Conservation (phyloP, 30 jellyfish, hydroid and myxozoan species). For the Turritopsis dohrnii region DNA sequence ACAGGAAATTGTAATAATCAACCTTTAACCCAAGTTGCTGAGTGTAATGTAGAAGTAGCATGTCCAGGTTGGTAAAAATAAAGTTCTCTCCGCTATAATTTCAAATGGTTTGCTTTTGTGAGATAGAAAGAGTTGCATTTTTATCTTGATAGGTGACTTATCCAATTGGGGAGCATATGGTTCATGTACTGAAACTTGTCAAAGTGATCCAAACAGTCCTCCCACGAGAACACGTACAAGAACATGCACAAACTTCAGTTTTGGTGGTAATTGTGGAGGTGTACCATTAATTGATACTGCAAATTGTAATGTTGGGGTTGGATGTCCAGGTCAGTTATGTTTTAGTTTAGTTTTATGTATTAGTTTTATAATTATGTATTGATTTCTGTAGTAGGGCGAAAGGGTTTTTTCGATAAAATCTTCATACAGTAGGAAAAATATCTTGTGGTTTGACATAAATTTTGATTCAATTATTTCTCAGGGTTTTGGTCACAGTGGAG, state of each 20-base stretch:
- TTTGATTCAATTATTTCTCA: not conserved
- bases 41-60: not conserved
- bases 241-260: not conserved
- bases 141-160: not conserved
- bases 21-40: too few relatives aligned
- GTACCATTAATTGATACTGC: not conserved
- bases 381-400: not conserved
- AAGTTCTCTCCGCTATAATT: not conserved
- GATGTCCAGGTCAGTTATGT: constrained; percentile 20
- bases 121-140: too few relatives aligned
- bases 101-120: too few relatives aligned
- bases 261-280: constrained; percentile 11
- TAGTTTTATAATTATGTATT: not conserved
- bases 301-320: constrained; percentile 3
- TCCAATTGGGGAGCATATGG: constrained; percentile 4
- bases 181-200: not conserved
- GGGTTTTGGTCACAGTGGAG: constrained; percentile 16
- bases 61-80: not conserved
- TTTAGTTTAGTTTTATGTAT: not conserved
- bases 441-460: not conserved
- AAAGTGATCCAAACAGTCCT: not conserved
- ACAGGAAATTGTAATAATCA: too few relatives aligned
- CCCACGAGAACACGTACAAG: constrained; percentile 15
- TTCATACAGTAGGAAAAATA: too few relatives aligned
- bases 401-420: too few relatives aligned